Percentiles rank a stretch among this genome's conserved stretches.
Conservation (phyloP, 2,113 vertebrate species). For the Cichladusa arquata region DNA sequence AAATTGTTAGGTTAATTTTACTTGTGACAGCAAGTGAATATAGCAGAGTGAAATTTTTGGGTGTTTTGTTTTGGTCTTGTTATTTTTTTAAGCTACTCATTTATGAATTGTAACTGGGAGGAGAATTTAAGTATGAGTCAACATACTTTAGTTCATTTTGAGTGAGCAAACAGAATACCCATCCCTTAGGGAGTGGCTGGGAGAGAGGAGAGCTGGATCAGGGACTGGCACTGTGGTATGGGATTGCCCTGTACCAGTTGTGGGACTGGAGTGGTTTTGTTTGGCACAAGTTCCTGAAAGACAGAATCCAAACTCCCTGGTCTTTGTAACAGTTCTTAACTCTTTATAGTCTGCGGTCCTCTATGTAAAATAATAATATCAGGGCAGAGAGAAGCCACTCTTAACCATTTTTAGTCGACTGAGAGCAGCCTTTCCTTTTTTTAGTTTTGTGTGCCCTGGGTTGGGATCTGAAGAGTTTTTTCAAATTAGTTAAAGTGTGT, state of each 20-base stretch:
- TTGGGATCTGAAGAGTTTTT: neutral
- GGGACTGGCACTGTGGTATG: neutral
- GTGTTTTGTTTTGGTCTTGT: neutral
- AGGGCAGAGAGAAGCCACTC: neutral
- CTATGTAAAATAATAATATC: neutral
- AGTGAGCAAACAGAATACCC: neutral
- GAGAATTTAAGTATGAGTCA: neutral
- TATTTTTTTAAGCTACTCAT: neutral
- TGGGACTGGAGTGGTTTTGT: neutral
- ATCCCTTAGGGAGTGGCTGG: neutral
- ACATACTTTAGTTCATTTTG: neutral
- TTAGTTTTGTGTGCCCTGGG: neutral
- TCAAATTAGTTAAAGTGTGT: neutral
- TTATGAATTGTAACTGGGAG: neutral
- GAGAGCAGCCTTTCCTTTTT: neutral
- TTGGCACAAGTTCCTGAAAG: neutral
- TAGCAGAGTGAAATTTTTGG: neutral
- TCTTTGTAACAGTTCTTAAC: neutral
- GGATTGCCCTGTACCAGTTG: neutral
- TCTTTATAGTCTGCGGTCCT: neutral
- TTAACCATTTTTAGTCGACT: neutral
- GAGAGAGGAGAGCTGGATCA: neutral
- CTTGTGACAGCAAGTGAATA: neutral
- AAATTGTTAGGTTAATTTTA: constrained; percentile 19
- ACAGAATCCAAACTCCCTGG: neutral